Conservation (phyloP, 2,888 invertebrate genomes). For the Amiota minor region DNA sequence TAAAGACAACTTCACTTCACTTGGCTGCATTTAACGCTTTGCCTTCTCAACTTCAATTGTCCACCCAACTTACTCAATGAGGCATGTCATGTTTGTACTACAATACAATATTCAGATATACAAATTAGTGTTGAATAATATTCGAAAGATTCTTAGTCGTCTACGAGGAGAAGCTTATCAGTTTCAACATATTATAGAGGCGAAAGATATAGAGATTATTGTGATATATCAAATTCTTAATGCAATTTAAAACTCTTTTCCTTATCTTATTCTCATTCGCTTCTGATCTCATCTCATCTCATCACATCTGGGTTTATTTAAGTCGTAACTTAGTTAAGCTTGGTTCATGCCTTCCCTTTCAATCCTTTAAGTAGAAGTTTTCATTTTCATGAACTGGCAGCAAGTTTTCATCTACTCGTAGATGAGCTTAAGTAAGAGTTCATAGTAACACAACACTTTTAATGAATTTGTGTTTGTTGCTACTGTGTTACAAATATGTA, state of each 20-base stretch:
- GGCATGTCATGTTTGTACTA: not conserved
- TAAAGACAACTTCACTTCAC: conserved; percentile 40
- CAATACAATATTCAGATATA: not conserved
- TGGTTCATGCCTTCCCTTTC: not conserved
- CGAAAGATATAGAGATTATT: too few relatives aligned
- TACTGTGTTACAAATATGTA: not conserved
- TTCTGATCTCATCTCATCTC: not conserved
- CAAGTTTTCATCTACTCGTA: not conserved
- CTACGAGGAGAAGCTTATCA: too few relatives aligned
- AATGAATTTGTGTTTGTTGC: conserved; percentile 10
- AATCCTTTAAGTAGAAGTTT: not conserved
- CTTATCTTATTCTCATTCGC: not conserved
- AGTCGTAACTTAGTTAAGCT: not conserved
- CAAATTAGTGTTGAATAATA: too few relatives aligned
- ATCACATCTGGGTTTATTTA: not conserved
- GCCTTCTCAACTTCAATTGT: conserved; percentile 12
- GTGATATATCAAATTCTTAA: not conserved
- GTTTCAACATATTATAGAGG: too few relatives aligned
- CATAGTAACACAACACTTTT: conserved; percentile 14
- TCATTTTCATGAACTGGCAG: not conserved
- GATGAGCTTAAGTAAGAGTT: not conserved
- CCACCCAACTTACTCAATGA: not conserved
- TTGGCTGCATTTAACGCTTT: conserved; percentile 48
- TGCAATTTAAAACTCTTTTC: not conserved
- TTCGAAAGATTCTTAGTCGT: too few relatives aligned